A percentile compares a stretch with the other conserved stretches of the same genome.
Conservation (phyloP, 2,797 vertebrate species). For the Crocodylus rhombifer region DNA sequence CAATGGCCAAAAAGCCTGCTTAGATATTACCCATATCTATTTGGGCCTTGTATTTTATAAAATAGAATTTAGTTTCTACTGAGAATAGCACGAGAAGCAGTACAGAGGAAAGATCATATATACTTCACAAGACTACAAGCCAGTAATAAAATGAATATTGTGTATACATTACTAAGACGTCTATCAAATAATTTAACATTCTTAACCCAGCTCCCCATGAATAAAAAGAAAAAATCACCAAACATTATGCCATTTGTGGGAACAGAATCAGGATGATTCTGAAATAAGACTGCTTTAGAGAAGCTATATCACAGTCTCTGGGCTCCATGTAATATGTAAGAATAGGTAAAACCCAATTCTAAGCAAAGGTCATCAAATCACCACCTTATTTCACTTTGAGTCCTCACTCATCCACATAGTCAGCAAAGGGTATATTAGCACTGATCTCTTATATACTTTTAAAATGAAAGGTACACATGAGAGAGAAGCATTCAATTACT, state of each 20-base stretch:
- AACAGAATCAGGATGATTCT: background rate
- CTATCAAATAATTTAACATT: rapidly evolving
- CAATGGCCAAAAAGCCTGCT: rapidly evolving
- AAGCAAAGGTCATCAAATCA: background rate
- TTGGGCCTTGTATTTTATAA: background rate
- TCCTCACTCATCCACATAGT: background rate
- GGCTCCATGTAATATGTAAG: background rate
- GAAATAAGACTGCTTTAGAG: background rate
- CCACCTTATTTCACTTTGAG: background rate
- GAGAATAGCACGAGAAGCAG: background rate
- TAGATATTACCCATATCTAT: too few species aligned
- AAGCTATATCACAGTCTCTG: background rate
- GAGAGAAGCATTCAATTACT: background rate
- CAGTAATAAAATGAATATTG: rapidly evolving
- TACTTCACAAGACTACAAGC: background rate
- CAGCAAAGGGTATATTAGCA: background rate
- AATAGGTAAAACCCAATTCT: background rate
- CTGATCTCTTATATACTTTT: background rate
- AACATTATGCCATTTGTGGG: background rate
- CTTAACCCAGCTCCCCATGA: background rate
- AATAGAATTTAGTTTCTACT: background rate
- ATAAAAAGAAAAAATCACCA: background rate
- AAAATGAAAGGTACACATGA: background rate
- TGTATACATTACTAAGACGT: background rate
- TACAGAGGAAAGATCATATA: background rate